Conservation (phyloP, 2,888 invertebrate species). For the Thereva unica region DNA sequence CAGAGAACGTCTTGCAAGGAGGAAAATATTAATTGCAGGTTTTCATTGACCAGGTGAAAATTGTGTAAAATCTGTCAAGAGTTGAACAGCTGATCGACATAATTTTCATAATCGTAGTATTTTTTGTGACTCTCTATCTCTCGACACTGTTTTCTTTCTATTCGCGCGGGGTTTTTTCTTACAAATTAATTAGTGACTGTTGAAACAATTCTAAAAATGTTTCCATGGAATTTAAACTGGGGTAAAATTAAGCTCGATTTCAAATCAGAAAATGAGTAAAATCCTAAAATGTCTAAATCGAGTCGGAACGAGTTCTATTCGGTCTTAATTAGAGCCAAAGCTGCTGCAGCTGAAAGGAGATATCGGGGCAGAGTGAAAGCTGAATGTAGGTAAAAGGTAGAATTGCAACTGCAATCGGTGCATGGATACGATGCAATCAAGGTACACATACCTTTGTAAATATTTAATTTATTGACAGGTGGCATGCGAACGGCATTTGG, state of each 20-base stretch:
- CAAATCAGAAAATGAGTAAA: constrained; percentile 19
- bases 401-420: constrained; percentile 14
- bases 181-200: constrained; percentile 39
- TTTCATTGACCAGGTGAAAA: too few relatives aligned
- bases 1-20: too few relatives aligned
- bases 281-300: constrained; percentile 21
- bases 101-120: background rate
- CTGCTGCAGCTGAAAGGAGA: background rate
- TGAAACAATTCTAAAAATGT: constrained; percentile 37
- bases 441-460: constrained; percentile 25
- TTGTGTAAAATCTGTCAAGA: too few relatives aligned
- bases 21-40: too few relatives aligned
- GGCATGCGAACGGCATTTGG: constrained; percentile 12
- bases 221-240: constrained; percentile 27
- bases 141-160: constrained; percentile 19
- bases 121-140: background rate
- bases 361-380: constrained; percentile 12
- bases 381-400: constrained; percentile 4
- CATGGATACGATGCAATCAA: constrained; percentile 17
- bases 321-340: constrained; percentile 22
- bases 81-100: too few relatives aligned
- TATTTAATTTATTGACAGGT: constrained; percentile 30
- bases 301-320: constrained; percentile 19
- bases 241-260: constrained; percentile 22
- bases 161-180: constrained; percentile 26